Percentiles rank a stretch among this genome's conserved stretches.
These are phyloP conservation scores for Himalopsyche phryganea DNA, from an alignment of 1,140 invertebrate species.

Conservation along the genomic window DNA sequence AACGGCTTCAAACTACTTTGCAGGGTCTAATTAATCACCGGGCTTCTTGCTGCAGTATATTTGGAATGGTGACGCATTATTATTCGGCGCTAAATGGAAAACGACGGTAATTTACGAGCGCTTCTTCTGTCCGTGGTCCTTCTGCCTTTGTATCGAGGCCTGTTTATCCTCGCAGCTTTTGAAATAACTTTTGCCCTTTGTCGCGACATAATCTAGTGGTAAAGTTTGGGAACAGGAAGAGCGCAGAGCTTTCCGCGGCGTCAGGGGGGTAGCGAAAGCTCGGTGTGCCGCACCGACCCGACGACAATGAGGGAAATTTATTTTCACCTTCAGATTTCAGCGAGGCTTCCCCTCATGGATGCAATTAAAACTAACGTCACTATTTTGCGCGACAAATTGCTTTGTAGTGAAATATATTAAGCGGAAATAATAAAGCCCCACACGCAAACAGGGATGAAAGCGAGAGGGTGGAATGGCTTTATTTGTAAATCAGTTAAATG, in stretches of 20 bases:
- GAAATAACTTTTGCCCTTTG: conserved; percentile 34
- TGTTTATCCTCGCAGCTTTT: conserved; percentile 18
- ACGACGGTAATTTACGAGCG: conserved; percentile 21
- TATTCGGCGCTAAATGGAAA: conserved; percentile 29
- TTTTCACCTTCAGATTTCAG: conserved; percentile 21
- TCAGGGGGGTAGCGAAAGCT: neutral
- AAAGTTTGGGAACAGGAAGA: conserved; percentile 32
- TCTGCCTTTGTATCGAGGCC: conserved; percentile 26
- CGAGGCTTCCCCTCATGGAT: conserved; percentile 1
- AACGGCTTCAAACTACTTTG: conserved; percentile 25
- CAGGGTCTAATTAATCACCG: conserved; percentile 30
- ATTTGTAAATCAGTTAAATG: too few relatives aligned
- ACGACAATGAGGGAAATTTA: conserved; percentile 15
- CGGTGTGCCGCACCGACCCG: neutral
- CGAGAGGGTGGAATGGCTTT: too few relatives aligned
- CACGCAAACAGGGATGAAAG: too few relatives aligned
- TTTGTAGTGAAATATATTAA: too few relatives aligned
- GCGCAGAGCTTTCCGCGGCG: conserved; percentile 1
- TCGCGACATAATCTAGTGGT: conserved; percentile 34
- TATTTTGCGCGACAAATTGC: too few relatives aligned
- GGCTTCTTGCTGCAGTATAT: conserved; percentile 8
- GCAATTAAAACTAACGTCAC: conserved; percentile 6
- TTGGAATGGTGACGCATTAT: conserved; percentile 24
- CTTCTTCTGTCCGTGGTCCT: conserved; percentile 14
- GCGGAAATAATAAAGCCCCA: too few relatives aligned